phyloP scores from a whole-genome alignment of 2,113 vertebrate species.

The Panthera uncia region DNA sequence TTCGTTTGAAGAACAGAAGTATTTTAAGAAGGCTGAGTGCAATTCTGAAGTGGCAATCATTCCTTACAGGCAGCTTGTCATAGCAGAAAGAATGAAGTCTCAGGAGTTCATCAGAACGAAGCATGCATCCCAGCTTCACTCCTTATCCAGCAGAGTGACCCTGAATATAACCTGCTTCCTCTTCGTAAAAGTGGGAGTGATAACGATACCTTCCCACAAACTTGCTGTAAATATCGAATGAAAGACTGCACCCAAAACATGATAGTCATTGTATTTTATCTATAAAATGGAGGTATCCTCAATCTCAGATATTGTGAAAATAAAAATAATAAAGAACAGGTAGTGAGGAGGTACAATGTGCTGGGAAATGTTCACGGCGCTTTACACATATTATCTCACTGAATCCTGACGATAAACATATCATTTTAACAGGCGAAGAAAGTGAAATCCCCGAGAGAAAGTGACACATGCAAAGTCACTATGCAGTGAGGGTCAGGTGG shows the following conservation, averaged over 20 bases:
- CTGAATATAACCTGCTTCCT: background rate
- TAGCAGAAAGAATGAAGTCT: conserved; percentile 16
- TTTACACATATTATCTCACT: background rate
- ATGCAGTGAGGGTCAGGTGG: background rate
- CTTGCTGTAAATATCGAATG: background rate
- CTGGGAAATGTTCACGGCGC: background rate
- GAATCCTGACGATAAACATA: background rate
- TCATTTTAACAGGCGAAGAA: background rate
- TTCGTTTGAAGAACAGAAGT: conserved; percentile 65
- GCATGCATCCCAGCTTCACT: background rate
- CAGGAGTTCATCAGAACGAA: conserved; percentile 5
- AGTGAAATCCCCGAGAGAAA: background rate
- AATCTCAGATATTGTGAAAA: background rate
- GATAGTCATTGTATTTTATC: background rate
- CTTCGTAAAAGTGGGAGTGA: background rate
- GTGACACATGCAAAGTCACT: background rate
- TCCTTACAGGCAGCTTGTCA: conserved; percentile 54
- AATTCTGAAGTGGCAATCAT: conserved; percentile 69
- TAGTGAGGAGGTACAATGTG: background rate
- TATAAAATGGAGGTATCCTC: background rate
- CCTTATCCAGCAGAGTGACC: background rate
- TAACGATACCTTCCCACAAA: background rate
- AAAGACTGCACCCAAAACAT: background rate
- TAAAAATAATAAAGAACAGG: background rate
- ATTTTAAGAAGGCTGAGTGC: conserved; percentile 71